phyloP scores from a whole-genome alignment of 2,113 vertebrate genomes.

The Ceratotherium simum region DNA sequence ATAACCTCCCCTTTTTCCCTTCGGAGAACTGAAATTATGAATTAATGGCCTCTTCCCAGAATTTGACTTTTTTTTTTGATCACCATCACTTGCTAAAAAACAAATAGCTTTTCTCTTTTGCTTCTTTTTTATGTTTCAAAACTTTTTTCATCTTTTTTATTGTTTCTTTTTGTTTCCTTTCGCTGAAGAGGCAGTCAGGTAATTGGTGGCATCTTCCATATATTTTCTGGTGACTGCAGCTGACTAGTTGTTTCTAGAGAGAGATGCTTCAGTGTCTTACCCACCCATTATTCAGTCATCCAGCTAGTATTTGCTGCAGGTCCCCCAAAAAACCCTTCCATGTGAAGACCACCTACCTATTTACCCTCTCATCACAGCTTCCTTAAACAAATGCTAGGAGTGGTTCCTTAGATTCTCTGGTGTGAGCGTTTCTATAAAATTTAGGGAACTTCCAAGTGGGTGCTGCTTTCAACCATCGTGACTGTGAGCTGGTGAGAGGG shows the following conservation, averaged over 20 bases:
- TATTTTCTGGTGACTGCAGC: not conserved
- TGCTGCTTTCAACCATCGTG: slow-evolving; percentile 39
- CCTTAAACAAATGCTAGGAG: not conserved
- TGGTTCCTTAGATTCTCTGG: not conserved
- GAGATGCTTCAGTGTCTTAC: not conserved
- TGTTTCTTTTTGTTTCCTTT: not conserved
- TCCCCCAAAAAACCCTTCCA: rapidly evolving
- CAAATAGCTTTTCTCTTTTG: slow-evolving; percentile 1
- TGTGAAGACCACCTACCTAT: not conserved
- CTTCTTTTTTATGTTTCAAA: not conserved
- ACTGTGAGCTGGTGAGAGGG: slow-evolving; percentile 42
- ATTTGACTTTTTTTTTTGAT: not conserved
- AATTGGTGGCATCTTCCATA: not conserved
- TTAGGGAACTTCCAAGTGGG: slow-evolving; percentile 62
- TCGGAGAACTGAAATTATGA: slow-evolving; percentile 46
- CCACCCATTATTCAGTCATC: not conserved
- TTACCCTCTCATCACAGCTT: not conserved
- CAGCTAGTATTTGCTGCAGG: not conserved
- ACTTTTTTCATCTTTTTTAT: not conserved
- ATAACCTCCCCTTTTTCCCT: not conserved
- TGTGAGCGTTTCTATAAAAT: not conserved
- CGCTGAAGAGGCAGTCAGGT: not conserved
- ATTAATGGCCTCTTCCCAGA: not conserved
- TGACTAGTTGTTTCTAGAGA: not conserved
- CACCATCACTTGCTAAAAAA: slow-evolving; percentile 23